Conservation (phyloP, 2,797 vertebrate genomes). For the Poeciliopsis turneri region DNA sequence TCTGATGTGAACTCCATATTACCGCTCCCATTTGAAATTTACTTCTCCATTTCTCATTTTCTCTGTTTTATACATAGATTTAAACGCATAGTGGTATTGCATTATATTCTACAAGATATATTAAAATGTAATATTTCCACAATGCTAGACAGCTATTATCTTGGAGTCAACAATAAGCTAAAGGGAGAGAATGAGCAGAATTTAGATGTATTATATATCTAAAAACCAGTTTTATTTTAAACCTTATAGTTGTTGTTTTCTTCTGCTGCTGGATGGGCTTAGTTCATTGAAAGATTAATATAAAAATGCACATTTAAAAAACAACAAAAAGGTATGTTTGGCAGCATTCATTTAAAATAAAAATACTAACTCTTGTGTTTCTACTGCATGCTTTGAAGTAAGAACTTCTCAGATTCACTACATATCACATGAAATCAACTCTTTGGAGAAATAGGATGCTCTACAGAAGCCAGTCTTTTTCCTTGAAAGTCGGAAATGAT, state of each 20-base stretch:
- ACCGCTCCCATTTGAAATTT: not conserved
- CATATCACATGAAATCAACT: conserved; percentile 54
- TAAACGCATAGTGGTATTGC: conserved; percentile 1
- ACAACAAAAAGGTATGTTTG: conserved; percentile 48
- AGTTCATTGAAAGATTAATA: conserved; percentile 55
- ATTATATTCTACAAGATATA: conserved; percentile 24
- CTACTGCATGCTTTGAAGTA: conserved; percentile 51
- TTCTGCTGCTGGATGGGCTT: conserved; percentile 25
- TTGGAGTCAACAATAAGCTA: conserved; percentile 53
- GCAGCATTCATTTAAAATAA: conserved; percentile 56
- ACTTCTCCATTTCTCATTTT: not conserved
- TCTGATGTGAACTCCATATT: not conserved
- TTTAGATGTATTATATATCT: conserved; percentile 67
- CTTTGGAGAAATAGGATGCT: conserved; percentile 39
- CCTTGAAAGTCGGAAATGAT: conserved; percentile 34
- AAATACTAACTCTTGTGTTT: conserved; percentile 39
- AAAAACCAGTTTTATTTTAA: conserved; percentile 49
- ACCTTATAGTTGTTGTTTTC: conserved; percentile 43
- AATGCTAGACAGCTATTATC: conserved; percentile 36
- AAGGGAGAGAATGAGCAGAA: conserved; percentile 41
- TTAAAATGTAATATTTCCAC: conserved; percentile 28
- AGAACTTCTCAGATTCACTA: conserved; percentile 32
- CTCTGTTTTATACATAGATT: conserved; percentile 20
- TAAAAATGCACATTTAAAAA: conserved; percentile 38
- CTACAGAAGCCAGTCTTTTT: conserved; percentile 23